These are phyloP conservation scores for Squalus acanthias DNA, from an alignment of 2,797 vertebrate genomes.

Conservation along the genomic window DNA sequence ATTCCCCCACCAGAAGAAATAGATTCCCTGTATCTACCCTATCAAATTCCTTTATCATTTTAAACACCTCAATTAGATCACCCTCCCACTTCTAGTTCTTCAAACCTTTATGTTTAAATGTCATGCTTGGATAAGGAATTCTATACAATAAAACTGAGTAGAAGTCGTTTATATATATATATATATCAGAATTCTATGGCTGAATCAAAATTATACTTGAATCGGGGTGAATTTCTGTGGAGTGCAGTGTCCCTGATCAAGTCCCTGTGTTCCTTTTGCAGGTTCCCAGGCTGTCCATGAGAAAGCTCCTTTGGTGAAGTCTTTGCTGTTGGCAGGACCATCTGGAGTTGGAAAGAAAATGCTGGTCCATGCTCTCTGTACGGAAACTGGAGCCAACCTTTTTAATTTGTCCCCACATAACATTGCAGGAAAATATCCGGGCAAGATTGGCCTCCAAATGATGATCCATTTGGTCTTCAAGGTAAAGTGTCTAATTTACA, in stretches of 20 bases:
- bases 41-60: background rate
- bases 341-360: slow-evolving; percentile 74
- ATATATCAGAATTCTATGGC: background rate
- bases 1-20: background rate
- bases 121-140: background rate
- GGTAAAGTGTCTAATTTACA: slow-evolving; percentile 49
- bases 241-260: too few species aligned
- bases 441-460: slow-evolving; percentile 59
- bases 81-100: background rate
- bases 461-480: slow-evolving; percentile 71
- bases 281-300: slow-evolving; percentile 70
- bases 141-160: background rate
- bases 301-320: slow-evolving; percentile 66
- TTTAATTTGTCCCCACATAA: slow-evolving; percentile 67
- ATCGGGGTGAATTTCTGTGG: background rate
- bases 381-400: slow-evolving; percentile 75
- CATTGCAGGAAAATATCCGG: slow-evolving; percentile 64
- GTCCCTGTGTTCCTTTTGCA: slow-evolving; percentile 46
- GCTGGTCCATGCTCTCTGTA: slow-evolving; percentile 76
- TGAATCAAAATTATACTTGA: background rate
- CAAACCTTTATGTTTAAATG: background rate
- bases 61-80: background rate
- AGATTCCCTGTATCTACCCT: background rate
- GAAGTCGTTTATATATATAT: background rate
- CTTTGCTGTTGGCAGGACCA: slow-evolving; percentile 67